Conservation (phyloP, 2,888 invertebrate species). For the Noctua janthe region DNA sequence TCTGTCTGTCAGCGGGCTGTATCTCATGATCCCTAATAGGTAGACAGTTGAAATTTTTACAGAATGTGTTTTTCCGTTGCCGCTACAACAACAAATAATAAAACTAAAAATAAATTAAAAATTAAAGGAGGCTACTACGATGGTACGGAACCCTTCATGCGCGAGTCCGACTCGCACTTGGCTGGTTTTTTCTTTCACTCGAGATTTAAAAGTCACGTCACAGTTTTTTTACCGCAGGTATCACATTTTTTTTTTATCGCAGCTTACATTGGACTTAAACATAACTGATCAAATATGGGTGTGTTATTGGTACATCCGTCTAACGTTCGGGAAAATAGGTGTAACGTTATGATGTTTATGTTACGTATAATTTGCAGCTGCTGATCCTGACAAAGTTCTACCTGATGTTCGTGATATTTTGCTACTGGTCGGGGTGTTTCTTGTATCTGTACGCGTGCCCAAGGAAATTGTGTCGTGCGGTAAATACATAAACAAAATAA, state of each 20-base stretch:
- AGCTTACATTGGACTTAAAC: background rate
- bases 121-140: too few species aligned
- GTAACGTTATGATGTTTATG: background rate
- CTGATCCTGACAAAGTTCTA: slow-evolving; percentile 78
- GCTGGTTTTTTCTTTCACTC: too few species aligned
- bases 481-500: slow-evolving; percentile 60
- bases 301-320: background rate
- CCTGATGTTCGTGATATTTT: slow-evolving; percentile 77
- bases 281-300: background rate
- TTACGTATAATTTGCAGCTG: slow-evolving; percentile 74
- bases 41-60: too few species aligned
- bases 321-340: background rate
- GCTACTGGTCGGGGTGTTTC: slow-evolving; percentile 86
- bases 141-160: too few species aligned
- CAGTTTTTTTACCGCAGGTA: background rate
- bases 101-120: too few species aligned
- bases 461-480: slow-evolving; percentile 80
- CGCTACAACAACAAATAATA: too few species aligned
- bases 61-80: too few species aligned
- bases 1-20: too few species aligned
- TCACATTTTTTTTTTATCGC: background rate
- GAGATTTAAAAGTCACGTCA: background rate
- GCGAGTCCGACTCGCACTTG: too few species aligned
- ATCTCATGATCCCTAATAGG: too few species aligned
- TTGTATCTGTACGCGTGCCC: slow-evolving; percentile 84